These are phyloP conservation scores for Clivina fossor DNA, from an alignment of 2,888 invertebrate genomes.

Conservation along the genomic window DNA sequence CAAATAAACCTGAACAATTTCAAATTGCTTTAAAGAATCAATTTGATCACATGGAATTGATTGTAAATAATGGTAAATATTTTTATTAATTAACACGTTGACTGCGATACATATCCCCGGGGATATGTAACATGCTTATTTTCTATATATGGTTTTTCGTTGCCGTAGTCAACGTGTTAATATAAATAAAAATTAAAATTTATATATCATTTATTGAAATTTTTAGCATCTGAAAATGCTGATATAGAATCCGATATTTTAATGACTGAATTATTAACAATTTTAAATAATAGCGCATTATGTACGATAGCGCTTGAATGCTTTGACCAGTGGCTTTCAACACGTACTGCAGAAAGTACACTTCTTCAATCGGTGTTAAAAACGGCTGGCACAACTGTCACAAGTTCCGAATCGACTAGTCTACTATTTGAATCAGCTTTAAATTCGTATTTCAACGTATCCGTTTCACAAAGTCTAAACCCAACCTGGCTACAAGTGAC, in stretches of 20 bases:
- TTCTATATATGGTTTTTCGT: too few relatives aligned
- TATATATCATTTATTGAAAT: too few relatives aligned
- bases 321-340: conserved; percentile 54
- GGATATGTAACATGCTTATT: too few relatives aligned
- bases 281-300: conserved; percentile 50
- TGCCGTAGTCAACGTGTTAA: too few relatives aligned
- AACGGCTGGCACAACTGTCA: conserved; percentile 54
- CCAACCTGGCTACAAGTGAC: conserved; percentile 56
- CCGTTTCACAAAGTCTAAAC: conserved; percentile 49
- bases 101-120: too few relatives aligned
- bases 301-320: conserved; percentile 47
- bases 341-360: conserved; percentile 55
- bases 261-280: conserved; percentile 55
- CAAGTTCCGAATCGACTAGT: conserved; percentile 55
- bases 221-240: too few relatives aligned
- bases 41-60: conserved; percentile 56
- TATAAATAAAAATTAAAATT: too few relatives aligned
- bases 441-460: conserved; percentile 22
- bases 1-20: conserved; percentile 54
- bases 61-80: conserved; percentile 49
- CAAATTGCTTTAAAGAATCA: conserved; percentile 55
- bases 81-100: conserved; percentile 35
- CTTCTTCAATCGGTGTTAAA: conserved; percentile 55
- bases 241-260: conserved; percentile 57
- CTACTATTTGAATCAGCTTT: conserved; percentile 58